phyloP scores from a whole-genome alignment of 2,797 vertebrate species.

The Crax fasciolata region DNA sequence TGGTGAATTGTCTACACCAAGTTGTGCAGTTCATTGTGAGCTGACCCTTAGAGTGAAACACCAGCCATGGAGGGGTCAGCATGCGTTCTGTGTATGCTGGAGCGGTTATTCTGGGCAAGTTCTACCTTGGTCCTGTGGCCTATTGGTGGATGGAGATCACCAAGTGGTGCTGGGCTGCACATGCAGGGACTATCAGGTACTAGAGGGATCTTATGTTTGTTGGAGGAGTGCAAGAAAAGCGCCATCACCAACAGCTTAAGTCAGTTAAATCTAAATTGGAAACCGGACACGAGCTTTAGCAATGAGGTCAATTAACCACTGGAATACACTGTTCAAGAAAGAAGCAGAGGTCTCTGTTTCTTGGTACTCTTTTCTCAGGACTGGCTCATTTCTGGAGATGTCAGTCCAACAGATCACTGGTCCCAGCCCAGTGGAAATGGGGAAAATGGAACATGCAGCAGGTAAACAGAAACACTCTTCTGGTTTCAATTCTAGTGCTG shows the following conservation, averaged over 20 bases:
- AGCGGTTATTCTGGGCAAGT: background rate
- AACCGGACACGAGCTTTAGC: background rate
- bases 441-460: background rate
- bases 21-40: background rate
- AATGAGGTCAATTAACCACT: background rate
- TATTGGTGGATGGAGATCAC: background rate
- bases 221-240: background rate
- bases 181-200: background rate
- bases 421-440: background rate
- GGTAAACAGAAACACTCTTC: background rate
- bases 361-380: background rate
- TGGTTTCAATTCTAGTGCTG: background rate
- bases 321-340: background rate
- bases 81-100: background rate
- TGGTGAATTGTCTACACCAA: background rate
- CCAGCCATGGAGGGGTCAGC: background rate
- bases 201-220: background rate
- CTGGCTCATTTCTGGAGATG: background rate
- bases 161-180: background rate
- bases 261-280: background rate
- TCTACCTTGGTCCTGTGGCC: background rate
- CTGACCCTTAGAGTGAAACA: background rate
- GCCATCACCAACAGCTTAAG: background rate
- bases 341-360: background rate
- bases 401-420: background rate